phyloP scores from a whole-genome alignment of 2,888 invertebrate genomes.

The Nomada ferruginata region DNA sequence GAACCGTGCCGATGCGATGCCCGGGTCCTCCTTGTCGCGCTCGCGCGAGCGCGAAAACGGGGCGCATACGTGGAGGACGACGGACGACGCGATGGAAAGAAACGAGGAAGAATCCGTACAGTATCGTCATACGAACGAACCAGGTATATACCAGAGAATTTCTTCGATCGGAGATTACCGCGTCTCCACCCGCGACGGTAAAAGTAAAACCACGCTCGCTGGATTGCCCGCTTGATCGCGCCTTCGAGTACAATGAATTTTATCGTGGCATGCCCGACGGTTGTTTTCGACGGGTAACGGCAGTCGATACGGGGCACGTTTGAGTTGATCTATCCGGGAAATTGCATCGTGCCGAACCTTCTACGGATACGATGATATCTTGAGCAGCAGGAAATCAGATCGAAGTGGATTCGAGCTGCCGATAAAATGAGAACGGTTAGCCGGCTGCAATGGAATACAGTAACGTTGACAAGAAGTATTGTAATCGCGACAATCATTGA shows the following conservation, averaged over 20 bases:
- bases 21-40: constrained; percentile 43
- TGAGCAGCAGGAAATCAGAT: constrained; percentile 34
- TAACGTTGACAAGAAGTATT: too few relatives aligned
- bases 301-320: constrained; percentile 30
- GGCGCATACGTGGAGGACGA: constrained; percentile 35
- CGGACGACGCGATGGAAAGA: constrained; percentile 47
- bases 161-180: constrained; percentile 54
- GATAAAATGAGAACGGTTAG: constrained; percentile 4
- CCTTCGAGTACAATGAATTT: constrained; percentile 28
- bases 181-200: constrained; percentile 14
- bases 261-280: constrained; percentile 1
- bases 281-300: constrained; percentile 44
- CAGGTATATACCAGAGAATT: constrained; percentile 24
- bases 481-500: too few relatives aligned
- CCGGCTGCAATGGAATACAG: too few relatives aligned
- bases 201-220: constrained; percentile 47
- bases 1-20: constrained; percentile 55
- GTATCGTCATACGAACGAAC: constrained; percentile 44
- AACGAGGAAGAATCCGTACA: constrained; percentile 45
- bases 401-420: not conserved
- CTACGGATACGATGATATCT: constrained; percentile 32
- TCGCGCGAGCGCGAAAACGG: constrained; percentile 38
- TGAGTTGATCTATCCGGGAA: constrained; percentile 38
- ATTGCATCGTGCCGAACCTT: constrained; percentile 27
- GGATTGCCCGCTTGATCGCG: not conserved